Conservation (phyloP, 2,113 vertebrate genomes). For the Glaucidium brasilianum region DNA sequence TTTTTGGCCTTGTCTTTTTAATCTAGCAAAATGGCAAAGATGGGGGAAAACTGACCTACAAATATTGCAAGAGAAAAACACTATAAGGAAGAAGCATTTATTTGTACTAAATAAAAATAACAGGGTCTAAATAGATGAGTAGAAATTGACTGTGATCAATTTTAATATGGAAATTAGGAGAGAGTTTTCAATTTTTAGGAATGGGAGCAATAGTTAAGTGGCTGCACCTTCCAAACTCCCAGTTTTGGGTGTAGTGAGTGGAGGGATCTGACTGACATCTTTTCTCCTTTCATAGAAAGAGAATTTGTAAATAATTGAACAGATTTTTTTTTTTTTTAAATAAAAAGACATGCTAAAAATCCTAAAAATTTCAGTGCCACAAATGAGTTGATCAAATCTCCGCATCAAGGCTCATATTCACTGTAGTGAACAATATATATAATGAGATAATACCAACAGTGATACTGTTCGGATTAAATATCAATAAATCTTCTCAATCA, state of each 20-base stretch:
- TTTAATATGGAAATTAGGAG: neutral
- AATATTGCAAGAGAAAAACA: neutral
- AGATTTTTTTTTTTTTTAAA: too few relatives aligned
- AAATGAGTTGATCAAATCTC: neutral
- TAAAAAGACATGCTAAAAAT: neutral
- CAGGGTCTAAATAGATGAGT: neutral
- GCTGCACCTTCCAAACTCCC: neutral
- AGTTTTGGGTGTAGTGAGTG: neutral
- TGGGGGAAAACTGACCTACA: neutral
- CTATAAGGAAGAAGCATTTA: neutral
- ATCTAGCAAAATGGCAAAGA: neutral
- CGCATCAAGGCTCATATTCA: neutral
- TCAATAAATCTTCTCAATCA: neutral
- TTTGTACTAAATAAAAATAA: neutral
- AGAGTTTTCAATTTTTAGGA: neutral
- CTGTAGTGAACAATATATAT: neutral
- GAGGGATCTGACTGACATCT: neutral
- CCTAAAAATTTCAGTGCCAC: neutral
- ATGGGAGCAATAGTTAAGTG: neutral
- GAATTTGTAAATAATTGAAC: neutral
- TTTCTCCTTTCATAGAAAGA: neutral
- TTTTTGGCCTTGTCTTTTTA: neutral
- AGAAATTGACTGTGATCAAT: neutral
- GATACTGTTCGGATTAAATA: neutral
- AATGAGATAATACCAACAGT: neutral